Base-by-base conservation (phyloP, 2,888 invertebrate genomes). In the Drosophila paranaensis region DNA sequence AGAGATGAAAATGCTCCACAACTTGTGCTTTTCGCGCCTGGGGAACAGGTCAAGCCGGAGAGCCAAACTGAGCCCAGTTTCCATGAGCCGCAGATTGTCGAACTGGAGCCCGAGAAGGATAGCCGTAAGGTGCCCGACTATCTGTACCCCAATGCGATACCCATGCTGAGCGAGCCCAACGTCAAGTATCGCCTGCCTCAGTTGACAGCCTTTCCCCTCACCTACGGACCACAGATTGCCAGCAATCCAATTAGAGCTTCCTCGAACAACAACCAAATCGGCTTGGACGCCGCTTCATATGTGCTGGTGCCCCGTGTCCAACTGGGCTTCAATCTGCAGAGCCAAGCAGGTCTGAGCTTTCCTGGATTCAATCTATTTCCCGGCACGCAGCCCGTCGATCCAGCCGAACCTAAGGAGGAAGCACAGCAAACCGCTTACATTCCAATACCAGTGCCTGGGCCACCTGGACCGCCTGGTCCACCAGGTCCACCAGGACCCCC, bases 41-140 rank as follows among this genome's bases (percentile, higher is more conserved):
- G 77, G 9, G 88, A 82, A 5, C 71, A 79, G 16, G 48, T 74
- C 1, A 72, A 66, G 30, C 67, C 68, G 48, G 71, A 74, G 3
- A 37, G 30, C 2, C 78, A 83, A 3, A 60, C 14, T 0, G 77
- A 74, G 4, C 54, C 71, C 13, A 76, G 60, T 9, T 71, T 77
- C 8, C 76, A 84, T 35, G 87, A 87, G 33, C 82, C 82, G 0
- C 79, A 87, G 50, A 87, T 81, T 16, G 58, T 61, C 2, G 80
- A 81, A 20, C 35, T 60, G 5, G 82, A 90, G 0, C 1, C 71
- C 2, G 79, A 79, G n/a, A 85, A 88, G 43, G 91, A 89, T 27
- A 53, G 76, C 2, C 89, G 89, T 40, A 91, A 90, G 37, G 66
- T 91, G 11, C 91, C 91, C n/a, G 90, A 91, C 8, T 91, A 91